phyloP scores from a whole-genome alignment of 2,113 vertebrate genomes.

The Chaenocephalus aceratus region DNA sequence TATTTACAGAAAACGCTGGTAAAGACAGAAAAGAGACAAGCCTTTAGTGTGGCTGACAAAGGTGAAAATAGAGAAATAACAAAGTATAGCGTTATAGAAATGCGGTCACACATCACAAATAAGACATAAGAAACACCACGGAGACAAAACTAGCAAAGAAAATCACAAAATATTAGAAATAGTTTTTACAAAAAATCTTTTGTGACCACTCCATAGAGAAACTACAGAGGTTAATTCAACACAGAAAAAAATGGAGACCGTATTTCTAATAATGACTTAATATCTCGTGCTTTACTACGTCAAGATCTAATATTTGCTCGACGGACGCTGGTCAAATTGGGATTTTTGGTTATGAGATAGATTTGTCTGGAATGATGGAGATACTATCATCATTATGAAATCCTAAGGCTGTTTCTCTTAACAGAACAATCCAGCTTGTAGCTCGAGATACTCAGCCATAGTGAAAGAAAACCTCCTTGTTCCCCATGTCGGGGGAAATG shows the following conservation, averaged over 20 bases:
- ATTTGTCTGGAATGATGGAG: no score
- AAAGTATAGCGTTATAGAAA: background rate
- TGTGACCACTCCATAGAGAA: background rate
- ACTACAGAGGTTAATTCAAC: background rate
- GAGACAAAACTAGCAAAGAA: background rate
- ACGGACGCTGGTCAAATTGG: no score
- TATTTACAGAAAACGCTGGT: constrained; percentile 47
- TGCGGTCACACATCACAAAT: background rate
- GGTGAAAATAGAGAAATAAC: background rate
- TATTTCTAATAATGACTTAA: background rate
- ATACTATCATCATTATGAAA: no score
- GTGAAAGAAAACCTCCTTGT: no score
- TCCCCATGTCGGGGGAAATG: background rate
- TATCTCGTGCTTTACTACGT: background rate
- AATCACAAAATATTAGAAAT: background rate
- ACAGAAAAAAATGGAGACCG: background rate
- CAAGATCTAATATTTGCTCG: no score
- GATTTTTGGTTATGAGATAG: no score
- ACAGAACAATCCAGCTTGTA: background rate
- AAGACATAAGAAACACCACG: background rate
- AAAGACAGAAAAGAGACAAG: background rate
- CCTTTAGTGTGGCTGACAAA: background rate
- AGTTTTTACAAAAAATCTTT: background rate
- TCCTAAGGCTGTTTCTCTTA: no score
- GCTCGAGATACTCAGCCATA: background rate